These are phyloP conservation scores for Eilema sororculum DNA, from an alignment of 2,888 invertebrate genomes.

Conservation along the genomic window DNA sequence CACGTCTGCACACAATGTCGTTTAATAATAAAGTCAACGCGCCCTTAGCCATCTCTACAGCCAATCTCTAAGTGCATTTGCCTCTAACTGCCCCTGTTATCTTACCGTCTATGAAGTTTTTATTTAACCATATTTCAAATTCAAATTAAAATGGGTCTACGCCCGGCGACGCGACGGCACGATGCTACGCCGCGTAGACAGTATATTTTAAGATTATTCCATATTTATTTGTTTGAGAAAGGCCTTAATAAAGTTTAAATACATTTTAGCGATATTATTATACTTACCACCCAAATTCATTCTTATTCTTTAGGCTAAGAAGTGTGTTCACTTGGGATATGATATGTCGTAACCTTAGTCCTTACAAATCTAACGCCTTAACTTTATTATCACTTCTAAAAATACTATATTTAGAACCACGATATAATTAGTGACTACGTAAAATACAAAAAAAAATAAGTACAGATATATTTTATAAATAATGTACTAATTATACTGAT, in stretches of 20 bases:
- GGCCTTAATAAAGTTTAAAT: neutral
- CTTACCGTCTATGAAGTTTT: conserved; percentile 45
- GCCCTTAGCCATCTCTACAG: conserved; percentile 70
- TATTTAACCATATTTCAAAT: conserved; percentile 41
- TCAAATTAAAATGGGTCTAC: neutral
- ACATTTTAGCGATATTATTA: neutral
- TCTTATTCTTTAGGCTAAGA: neutral
- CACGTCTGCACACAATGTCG: conserved; percentile 59
- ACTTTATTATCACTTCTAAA: neutral
- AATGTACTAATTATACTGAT: no score
- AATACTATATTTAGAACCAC: neutral
- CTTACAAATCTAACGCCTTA: neutral
- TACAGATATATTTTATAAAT: no score
- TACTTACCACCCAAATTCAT: neutral
- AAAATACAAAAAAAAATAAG: no score
- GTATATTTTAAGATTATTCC: conserved; percentile 1
- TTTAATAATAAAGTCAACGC: conserved; percentile 72
- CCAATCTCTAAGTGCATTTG: conserved; percentile 73
- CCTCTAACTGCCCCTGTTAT: conserved; percentile 56
- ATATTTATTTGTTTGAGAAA: neutral
- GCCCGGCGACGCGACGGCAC: neutral
- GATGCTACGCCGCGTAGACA: neutral
- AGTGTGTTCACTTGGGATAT: neutral
- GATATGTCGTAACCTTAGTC: neutral
- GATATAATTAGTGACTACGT: no score